Evolutionary conservation across 1,140 invertebrate genomes (phyloP).

Genomic region (Chrysomallon squamiferum): DNA sequence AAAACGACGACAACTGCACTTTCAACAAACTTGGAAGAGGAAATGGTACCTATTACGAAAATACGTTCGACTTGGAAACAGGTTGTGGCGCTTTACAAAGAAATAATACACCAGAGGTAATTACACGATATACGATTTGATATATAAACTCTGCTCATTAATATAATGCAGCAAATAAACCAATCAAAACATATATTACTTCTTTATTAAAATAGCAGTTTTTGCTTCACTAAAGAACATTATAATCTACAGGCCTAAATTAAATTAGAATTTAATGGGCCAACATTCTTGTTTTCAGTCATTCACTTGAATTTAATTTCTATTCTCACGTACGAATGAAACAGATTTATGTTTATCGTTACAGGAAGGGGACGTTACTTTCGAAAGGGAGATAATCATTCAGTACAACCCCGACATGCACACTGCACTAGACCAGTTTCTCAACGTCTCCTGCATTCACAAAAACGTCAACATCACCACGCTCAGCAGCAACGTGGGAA

Average conservation of each 20-base stretch:
- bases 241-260: too few relatives aligned
- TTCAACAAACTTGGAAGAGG: neutral
- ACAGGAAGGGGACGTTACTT: neutral
- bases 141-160: too few relatives aligned
- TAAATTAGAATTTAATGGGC: too few relatives aligned
- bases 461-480: neutral
- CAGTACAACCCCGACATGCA: conserved; percentile 4
- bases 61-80: neutral
- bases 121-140: too few relatives aligned
- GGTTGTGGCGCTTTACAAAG: neutral
- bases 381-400: neutral
- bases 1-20: neutral
- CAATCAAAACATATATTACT: too few relatives aligned
- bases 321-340: too few relatives aligned
- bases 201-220: too few relatives aligned
- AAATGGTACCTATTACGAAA: neutral
- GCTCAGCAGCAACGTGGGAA: neutral
- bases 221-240: too few relatives aligned
- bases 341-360: too few relatives aligned
- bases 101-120: neutral
- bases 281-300: too few relatives aligned
- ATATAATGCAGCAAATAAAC: too few relatives aligned
- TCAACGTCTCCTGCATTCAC: neutral
- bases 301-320: too few relatives aligned
- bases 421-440: neutral